Conservation (phyloP, 2,797 vertebrate genomes). For the Columba guinea region DNA sequence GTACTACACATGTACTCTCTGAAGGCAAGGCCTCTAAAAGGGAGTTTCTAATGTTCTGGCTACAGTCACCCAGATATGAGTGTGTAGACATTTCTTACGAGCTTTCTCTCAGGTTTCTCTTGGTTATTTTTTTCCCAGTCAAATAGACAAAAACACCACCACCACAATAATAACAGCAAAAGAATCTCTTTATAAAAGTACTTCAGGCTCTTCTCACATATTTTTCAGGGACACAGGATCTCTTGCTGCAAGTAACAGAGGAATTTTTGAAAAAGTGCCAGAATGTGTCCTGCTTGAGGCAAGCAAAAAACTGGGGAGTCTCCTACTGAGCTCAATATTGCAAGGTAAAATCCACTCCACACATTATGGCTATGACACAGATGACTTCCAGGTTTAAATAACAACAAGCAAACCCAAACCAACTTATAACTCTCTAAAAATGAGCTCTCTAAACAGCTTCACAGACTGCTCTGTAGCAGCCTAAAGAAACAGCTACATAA, state of each 20-base stretch:
- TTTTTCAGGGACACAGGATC: not conserved
- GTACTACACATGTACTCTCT: fast-evolving
- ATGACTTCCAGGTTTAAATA: not conserved
- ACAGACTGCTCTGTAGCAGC: not conserved
- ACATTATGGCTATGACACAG: not conserved
- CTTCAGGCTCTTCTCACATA: not conserved
- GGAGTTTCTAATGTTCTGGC: not conserved
- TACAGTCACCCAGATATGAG: not conserved
- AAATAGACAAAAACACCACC: not conserved
- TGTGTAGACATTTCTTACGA: not conserved
- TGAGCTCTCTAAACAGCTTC: not conserved
- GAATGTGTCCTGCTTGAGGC: not conserved
- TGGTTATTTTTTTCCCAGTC: not conserved
- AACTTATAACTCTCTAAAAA: not conserved
- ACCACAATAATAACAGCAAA: no score
- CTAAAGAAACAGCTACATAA: not conserved
- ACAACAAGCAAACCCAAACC: not conserved
- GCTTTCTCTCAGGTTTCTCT: not conserved
- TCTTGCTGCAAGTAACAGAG: not conserved
- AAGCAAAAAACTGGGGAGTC: not conserved
- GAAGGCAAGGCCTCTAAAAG: not conserved
- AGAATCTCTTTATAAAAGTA: not conserved
- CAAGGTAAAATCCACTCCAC: not conserved
- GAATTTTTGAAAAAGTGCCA: not conserved
- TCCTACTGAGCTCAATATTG: not conserved